Evolutionary conservation across 1,140 invertebrate species (phyloP).

Genomic region (Trichomalopsis sarcophagae): DNA sequence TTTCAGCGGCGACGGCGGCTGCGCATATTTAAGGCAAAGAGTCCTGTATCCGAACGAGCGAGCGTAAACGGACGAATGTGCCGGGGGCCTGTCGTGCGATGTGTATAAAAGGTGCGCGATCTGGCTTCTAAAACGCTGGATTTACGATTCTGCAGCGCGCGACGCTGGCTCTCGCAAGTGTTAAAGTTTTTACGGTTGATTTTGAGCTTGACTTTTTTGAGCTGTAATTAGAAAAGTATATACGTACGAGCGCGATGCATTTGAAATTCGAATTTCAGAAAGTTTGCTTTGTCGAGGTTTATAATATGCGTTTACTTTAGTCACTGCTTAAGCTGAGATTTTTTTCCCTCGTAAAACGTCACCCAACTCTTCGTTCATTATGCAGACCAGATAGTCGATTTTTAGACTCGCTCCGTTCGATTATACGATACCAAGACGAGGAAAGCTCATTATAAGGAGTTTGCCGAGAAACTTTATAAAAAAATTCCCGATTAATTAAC

Average conservation of each 20-base stretch:
- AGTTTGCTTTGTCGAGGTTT: too few species aligned
- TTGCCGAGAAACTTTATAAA: not conserved
- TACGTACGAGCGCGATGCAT: too few species aligned
- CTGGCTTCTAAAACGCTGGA: too few species aligned
- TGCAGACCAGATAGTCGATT: not conserved
- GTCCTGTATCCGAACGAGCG: not conserved
- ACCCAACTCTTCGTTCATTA: not conserved
- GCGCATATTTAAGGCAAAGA: not conserved
- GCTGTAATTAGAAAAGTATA: too few species aligned
- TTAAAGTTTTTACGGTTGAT: too few species aligned
- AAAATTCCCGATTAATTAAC: conserved; percentile 27
- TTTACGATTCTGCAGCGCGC: too few species aligned
- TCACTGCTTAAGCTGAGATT: conserved; percentile 8
- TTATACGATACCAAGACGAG: not conserved
- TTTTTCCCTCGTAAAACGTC: not conserved
- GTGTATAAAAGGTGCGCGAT: not conserved
- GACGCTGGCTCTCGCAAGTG: too few species aligned
- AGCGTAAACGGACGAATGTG: not conserved
- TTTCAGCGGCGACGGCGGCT: not conserved
- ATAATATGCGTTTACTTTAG: conserved; percentile 4
- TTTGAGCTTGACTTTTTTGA: too few species aligned
- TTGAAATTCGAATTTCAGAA: too few species aligned
- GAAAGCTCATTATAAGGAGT: not conserved
- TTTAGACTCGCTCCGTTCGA: not conserved
- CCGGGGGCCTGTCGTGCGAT: not conserved